These are phyloP conservation scores for Hypomecis atomaria DNA, from an alignment of 2,888 invertebrate genomes.

Conservation along the genomic window DNA sequence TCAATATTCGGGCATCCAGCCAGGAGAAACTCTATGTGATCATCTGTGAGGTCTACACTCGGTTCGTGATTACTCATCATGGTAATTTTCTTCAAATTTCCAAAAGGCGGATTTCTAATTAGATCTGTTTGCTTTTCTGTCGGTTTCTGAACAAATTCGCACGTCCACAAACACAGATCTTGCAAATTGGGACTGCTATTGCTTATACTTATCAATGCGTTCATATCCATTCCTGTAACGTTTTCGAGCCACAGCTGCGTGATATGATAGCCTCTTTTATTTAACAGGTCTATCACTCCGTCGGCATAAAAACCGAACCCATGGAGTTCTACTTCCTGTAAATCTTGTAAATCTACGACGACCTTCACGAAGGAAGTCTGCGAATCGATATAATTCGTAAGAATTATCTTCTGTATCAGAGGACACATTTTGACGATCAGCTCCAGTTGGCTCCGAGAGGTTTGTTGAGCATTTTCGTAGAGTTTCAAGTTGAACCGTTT, in stretches of 20 bases:
- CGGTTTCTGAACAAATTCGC: background rate
- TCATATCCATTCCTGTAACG: background rate
- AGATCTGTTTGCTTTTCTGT: background rate
- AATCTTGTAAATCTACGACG: background rate
- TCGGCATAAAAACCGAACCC: background rate
- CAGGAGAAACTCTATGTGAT: too few species aligned
- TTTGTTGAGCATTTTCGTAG: background rate
- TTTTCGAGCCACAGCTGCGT: background rate
- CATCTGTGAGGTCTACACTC: too few species aligned
- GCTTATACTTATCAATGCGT: background rate
- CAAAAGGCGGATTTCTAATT: background rate
- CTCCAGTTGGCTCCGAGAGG: background rate
- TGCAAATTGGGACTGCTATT: background rate
- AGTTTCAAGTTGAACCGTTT: background rate
- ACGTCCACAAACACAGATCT: background rate
- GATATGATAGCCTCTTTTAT: background rate
- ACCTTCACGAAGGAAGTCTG: background rate
- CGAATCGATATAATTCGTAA: background rate
- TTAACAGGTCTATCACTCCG: background rate
- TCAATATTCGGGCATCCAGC: too few species aligned
- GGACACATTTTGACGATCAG: background rate
- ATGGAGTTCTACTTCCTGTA: background rate
- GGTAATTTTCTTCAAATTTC: background rate
- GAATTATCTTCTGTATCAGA: background rate
- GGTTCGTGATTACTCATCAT: too few species aligned